Conservation (phyloP, 2,888 invertebrate species). For the Metallyticus violacea region DNA sequence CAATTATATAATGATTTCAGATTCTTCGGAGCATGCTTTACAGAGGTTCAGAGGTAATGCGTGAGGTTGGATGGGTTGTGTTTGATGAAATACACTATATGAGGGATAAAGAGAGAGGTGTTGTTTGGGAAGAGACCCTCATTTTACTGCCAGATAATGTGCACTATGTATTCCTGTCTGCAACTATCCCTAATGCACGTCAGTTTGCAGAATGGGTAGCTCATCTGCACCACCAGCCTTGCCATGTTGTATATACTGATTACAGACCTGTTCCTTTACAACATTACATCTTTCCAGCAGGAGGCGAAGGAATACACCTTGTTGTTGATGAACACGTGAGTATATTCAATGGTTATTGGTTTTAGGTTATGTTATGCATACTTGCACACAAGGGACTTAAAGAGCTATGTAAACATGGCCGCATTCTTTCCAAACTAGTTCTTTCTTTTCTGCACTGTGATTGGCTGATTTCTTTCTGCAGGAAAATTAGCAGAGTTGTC, state of each 20-base stretch:
- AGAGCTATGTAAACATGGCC: too few relatives aligned
- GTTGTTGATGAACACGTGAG: slow-evolving; percentile 86
- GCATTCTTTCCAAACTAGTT: too few relatives aligned
- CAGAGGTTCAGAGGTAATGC: slow-evolving; percentile 96
- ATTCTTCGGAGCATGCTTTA: slow-evolving; percentile 98
- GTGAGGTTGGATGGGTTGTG: slow-evolving; percentile 99
- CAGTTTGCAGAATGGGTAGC: slow-evolving; percentile 96
- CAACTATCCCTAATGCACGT: slow-evolving; percentile 97
- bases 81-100: slow-evolving; percentile 99
- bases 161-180: slow-evolving; percentile 97
- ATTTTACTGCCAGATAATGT: slow-evolving; percentile 97
- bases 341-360: not conserved
- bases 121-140: slow-evolving; percentile 99
- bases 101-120: slow-evolving; percentile 98
- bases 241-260: slow-evolving; percentile 99
- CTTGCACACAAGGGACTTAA: too few relatives aligned
- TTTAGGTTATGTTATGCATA: too few relatives aligned
- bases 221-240: slow-evolving; percentile 92
- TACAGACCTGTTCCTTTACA: slow-evolving; percentile 96
- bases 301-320: slow-evolving; percentile 93
- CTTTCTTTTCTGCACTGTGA: too few relatives aligned
- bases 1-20: too few relatives aligned
- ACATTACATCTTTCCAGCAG: slow-evolving; percentile 96
- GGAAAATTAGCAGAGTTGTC: too few relatives aligned
- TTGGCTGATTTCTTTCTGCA: too few relatives aligned